Base-by-base conservation (phyloP, 35 echinoderm and acorn worm genomes). In the Holothuria glaberrima region DNA sequence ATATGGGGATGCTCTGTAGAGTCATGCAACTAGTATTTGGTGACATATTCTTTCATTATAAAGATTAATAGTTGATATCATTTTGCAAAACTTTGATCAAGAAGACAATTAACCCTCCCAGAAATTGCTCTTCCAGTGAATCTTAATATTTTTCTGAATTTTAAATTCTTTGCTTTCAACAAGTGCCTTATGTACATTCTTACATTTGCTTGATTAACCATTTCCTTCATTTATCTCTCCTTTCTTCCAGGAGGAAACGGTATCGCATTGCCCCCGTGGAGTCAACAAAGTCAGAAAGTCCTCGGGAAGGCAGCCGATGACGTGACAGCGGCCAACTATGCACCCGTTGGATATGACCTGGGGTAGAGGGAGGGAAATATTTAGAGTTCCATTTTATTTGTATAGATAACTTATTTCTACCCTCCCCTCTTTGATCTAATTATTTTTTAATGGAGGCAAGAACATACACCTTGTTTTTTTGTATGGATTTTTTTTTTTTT, bases 221-320 rank as follows among this genome's bases (percentile, higher is more conserved):
- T 59, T 50, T 46, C 12, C 46, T 80, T 62, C 35, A 17, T 84
- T 74, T 68, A 58, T 57, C 66, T 89, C 41, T 78, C 76, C 34
- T 52, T 60, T 78, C 75, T 83, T 72, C 17, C 80, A 93, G 92
- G 68, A 89, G 92, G 87, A 89, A 86, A 80, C 36, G 92, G 29
- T 93, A 93, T 81, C 61, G 92, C 18, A 82, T 93, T 46, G 86
- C 74, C 13, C 91, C 86, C 24, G 27, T 82, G n/a, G 79, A 60
- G 10, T 14, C 80, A 61, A n/a, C 59, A 64, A 61, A 48, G 57
- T 20, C 52, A 28, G 80, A 84, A 19, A 84, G 80, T 64, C 59
- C 54, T 20, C 48, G 54, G 58, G 52, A 64, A 61, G 80, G 29
- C 9, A 61, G 59, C 58, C 21, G 52, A 59, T 61, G 20, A 54